Evolutionary conservation across 2,888 invertebrate genomes (phyloP), one percentile per base, ranked within the genome.

Genomic region (Andrena chrysosceles): DNA sequence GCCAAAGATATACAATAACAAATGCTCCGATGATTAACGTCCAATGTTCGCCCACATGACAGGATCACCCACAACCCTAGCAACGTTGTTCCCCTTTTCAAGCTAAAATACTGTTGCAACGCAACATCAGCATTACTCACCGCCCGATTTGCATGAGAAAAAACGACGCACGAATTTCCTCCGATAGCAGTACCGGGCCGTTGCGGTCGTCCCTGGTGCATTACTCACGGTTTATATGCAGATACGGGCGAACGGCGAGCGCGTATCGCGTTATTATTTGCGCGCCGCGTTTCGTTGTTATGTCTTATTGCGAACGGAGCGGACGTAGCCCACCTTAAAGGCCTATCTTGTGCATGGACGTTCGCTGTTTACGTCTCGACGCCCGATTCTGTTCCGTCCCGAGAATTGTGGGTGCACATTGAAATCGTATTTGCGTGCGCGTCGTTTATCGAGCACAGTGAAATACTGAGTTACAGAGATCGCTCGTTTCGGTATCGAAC

Each of bases 211-310:
- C n/a, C 66, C 42, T 29, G 52, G 23, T 48, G 70, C 79, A 49
- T 77, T 71, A 59, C 49, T 56, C 71, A 23, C 23, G 63, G 77
- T 84, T 80, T 73, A 69, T 60, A 72, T 56, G 76, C 77, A 70
- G 66, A 73, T 79, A 54, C 48, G 35, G 16, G 64, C 16, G 26
- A 3, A 31, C 60, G n/a, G 10, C 63, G 62, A 16, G 59, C 35
- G 52, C 73, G 74, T 73, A 83, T 82, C 70, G 63, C 78, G 66
- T 70, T 86, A 72, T 86, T 86, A 83, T 83, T 56, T 69, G 78
- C 59, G 20, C 52, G 29, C 73, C 26, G 49, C 63, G 75, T 76
- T 66, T 26, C 68, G 83, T 85, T 77, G 83, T 85, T 85, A 77
- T 73, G 86, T 79, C 85, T 86, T 81, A 86, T 81, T 81, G 84